Conservation (phyloP, 2,797 vertebrate genomes). For the Acomys russatus region DNA sequence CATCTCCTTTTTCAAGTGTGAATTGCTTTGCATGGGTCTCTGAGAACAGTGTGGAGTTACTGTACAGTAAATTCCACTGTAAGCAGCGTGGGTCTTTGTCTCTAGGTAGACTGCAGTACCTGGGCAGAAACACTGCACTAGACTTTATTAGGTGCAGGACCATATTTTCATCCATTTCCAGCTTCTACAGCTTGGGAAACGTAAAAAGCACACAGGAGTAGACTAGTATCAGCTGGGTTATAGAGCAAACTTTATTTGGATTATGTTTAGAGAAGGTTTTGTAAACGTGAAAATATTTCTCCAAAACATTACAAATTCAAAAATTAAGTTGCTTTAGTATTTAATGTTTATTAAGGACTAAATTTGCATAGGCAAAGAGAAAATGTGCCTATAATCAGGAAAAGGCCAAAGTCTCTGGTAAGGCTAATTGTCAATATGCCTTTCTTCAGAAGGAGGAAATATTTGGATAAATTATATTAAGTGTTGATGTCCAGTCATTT, state of each 20-base stretch:
- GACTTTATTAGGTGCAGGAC: conserved; percentile 72
- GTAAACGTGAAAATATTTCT: not conserved
- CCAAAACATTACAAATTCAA: not conserved
- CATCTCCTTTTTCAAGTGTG: not conserved
- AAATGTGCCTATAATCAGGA: conserved; percentile 42
- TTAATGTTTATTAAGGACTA: conserved; percentile 30
- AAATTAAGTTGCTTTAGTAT: not conserved
- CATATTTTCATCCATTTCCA: not conserved
- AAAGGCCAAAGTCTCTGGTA: conserved; percentile 26
- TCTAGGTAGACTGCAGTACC: conserved; percentile 87
- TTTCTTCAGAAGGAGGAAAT: not conserved
- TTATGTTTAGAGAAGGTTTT: conserved; percentile 17
- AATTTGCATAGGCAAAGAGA: conserved; percentile 41
- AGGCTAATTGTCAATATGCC: conserved; percentile 30
- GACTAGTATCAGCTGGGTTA: not conserved
- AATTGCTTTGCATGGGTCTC: conserved; percentile 16
- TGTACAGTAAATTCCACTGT: conserved; percentile 79
- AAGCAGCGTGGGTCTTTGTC: conserved; percentile 85
- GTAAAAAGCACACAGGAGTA: not conserved
- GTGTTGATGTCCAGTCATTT: not conserved
- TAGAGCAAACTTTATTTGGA: conserved; percentile 11
- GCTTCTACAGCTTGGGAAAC: conserved; percentile 55
- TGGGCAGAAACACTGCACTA: conserved; percentile 82
- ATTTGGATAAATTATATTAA: conserved; percentile 21
- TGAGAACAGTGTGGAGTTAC: conserved; percentile 43